Conservation (phyloP, 2,888 invertebrate species). For the Steinernema carpocapsae region DNA sequence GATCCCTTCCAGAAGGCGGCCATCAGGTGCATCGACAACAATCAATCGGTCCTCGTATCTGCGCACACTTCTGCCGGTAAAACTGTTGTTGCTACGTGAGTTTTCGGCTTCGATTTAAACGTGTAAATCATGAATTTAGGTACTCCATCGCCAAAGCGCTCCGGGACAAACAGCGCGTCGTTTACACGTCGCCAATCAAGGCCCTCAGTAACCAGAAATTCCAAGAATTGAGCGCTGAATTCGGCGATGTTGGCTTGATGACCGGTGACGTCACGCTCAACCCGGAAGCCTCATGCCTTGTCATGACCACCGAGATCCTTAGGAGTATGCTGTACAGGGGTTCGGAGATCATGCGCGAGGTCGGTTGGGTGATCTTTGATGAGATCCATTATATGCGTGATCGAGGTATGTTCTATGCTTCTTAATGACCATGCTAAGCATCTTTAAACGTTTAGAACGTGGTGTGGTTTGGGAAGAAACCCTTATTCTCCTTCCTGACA, state of each 20-base stretch:
- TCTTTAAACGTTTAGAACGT: slow-evolving; percentile 75
- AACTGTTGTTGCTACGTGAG: slow-evolving; percentile 94
- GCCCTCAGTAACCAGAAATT: slow-evolving; percentile 99
- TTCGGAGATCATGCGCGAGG: slow-evolving; percentile 97
- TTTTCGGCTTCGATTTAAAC: slow-evolving; percentile 51
- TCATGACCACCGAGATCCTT: slow-evolving; percentile 99
- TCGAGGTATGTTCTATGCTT: slow-evolving; percentile 76
- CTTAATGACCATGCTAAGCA: too few species aligned
- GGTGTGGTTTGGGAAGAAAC: slow-evolving; percentile 99
- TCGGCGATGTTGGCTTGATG: slow-evolving; percentile 90
- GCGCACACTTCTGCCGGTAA: slow-evolving; percentile 99
- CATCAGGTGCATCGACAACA: slow-evolving; percentile 85
- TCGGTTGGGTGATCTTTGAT: slow-evolving; percentile 99
- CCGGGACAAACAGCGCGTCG: slow-evolving; percentile 91
- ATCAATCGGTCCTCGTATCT: slow-evolving; percentile 95
- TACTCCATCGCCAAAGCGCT: slow-evolving; percentile 94
- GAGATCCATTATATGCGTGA: slow-evolving; percentile 99
- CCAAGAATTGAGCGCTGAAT: slow-evolving; percentile 85
- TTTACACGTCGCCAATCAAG: slow-evolving; percentile 99
- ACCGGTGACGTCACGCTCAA: slow-evolving; percentile 99
- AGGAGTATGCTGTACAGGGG: slow-evolving; percentile 98
- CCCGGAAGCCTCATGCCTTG: slow-evolving; percentile 93
- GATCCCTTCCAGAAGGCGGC: slow-evolving; percentile 90
- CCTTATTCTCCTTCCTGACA: slow-evolving; percentile 91
- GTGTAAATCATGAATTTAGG: slow-evolving; percentile 60